phyloP scores from a whole-genome alignment of 1,140 invertebrate genomes.

The Drosophila ambigua region DNA sequence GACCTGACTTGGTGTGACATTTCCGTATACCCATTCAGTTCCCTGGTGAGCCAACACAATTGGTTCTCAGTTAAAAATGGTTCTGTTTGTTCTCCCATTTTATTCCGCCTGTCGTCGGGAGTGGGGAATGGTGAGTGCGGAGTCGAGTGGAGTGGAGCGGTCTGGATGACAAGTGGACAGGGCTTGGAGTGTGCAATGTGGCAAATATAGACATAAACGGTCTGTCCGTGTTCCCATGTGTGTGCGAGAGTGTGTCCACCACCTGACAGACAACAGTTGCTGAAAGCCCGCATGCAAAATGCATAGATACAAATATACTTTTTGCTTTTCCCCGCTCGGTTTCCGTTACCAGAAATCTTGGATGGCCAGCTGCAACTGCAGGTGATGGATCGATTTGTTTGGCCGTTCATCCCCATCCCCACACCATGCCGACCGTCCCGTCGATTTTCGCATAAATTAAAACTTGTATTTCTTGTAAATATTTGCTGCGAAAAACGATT shows the following conservation, averaged over 20 bases:
- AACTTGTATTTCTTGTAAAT: conserved; percentile 62
- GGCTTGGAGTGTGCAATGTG: conserved; percentile 23
- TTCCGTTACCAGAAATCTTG: conserved; percentile 27
- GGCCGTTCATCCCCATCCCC: conserved; percentile 5
- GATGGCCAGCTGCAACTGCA: conserved; percentile 47
- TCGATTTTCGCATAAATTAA: conserved; percentile 71
- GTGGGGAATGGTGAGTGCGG: background rate
- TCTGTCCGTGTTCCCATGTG: conserved; percentile 22
- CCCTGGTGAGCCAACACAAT: conserved; percentile 9
- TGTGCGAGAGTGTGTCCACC: conserved; percentile 29
- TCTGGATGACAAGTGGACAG: conserved; percentile 13
- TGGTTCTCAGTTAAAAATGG: conserved; percentile 22
- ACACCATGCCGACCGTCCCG: conserved; percentile 44
- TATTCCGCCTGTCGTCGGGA: background rate
- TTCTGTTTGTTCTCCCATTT: conserved; percentile 21
- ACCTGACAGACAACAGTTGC: conserved; percentile 65
- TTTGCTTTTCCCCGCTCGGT: conserved; percentile 23
- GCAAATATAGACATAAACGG: conserved; percentile 54
- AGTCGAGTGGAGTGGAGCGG: background rate
- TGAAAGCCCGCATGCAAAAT: conserved; percentile 69
- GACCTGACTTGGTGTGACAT: background rate
- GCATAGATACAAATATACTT: conserved; percentile 54
- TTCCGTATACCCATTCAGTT: background rate
- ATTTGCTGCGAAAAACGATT: conserved; percentile 50
- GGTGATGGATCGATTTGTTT: conserved; percentile 66